Percentiles rank a stretch among this genome's conserved stretches.
Evolutionary conservation across 2,113 vertebrate genomes (phyloP).

Genomic region (Engystomops pustulosus): DNA sequence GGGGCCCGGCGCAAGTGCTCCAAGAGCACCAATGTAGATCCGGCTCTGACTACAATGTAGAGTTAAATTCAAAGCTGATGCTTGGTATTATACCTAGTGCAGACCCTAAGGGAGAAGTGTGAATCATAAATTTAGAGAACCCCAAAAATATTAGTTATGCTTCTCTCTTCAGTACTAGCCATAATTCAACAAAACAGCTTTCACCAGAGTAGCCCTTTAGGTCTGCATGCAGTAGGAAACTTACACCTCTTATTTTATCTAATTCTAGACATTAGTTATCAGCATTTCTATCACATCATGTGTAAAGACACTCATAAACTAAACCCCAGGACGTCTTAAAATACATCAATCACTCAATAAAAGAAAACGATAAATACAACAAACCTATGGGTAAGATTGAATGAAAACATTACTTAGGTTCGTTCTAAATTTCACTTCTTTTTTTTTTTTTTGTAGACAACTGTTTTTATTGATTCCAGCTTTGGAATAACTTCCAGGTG

Average conservation of each 20-base stretch:
- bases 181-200: too few species aligned
- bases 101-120: too few species aligned
- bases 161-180: too few species aligned
- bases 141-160: too few species aligned
- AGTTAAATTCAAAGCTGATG: too few species aligned
- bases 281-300: neutral
- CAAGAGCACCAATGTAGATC: too few species aligned
- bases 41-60: too few species aligned
- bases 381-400: neutral
- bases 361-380: conserved; percentile 4
- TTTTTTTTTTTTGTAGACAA: conserved; percentile 36
- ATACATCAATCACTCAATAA: conserved; percentile 42
- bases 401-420: conserved; percentile 47
- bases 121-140: too few species aligned
- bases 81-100: too few species aligned
- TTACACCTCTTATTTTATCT: neutral
- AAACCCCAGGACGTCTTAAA: neutral
- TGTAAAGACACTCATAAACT: neutral
- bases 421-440: conserved; percentile 1
- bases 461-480: conserved; percentile 38
- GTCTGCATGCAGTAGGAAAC: neutral
- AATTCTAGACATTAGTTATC: neutral
- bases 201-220: neutral
- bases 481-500: conserved; percentile 57
- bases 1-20: too few species aligned